Evolutionary conservation across 1,140 invertebrate species (phyloP), one percentile per base, ranked within the genome.

Genomic region (Anthonomus grandis): DNA sequence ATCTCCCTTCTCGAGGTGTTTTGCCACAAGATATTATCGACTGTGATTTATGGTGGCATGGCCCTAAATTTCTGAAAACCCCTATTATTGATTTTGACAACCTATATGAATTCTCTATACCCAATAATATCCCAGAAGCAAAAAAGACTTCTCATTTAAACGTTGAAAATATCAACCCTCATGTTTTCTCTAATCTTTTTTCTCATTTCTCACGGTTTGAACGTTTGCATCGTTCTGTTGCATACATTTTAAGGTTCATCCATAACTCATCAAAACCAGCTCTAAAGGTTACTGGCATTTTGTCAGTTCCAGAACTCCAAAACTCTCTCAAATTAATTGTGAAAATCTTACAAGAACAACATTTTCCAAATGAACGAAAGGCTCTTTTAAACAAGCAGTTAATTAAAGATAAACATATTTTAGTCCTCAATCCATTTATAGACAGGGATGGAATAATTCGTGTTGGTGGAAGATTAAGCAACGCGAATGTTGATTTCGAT

Each of bases 1-100:
- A 71, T 44, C 44, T 64, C 6, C 62, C 62, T 8, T 66, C 68
- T 6, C 24, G 67, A 13, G 68, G 66, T 6, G 9, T 65, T 1
- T 23, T 36, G 6, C 60, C 65, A 17, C 8, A n/a, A 3, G 21
- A 49, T 8, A 38, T 75, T 2, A 48, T 58, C 10, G 49, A 63
- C 9, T 34, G 42, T 22, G 31, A 60, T 3, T 13, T 70, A 31
- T 74, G 72, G 72, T 74, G 25, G 18, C 8, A 25, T n/a, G 50
- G 57, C 2, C 57, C 52, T 10, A 12, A 42, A 21, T 57, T 49
- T 44, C 37, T 57, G 38, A 22, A 24, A 18, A 21, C 4, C 22
- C 51, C 60, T 22, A 57, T 48, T 25, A n/a, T 8, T 6, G 12
- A 10, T 53, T 15, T 18, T 21, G 34, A 46, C 13, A 36, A 3